Percentiles rank a stretch among this genome's conserved stretches.
Evolutionary conservation across 1,140 invertebrate genomes (phyloP).

Genomic region (Planococcus citri): DNA sequence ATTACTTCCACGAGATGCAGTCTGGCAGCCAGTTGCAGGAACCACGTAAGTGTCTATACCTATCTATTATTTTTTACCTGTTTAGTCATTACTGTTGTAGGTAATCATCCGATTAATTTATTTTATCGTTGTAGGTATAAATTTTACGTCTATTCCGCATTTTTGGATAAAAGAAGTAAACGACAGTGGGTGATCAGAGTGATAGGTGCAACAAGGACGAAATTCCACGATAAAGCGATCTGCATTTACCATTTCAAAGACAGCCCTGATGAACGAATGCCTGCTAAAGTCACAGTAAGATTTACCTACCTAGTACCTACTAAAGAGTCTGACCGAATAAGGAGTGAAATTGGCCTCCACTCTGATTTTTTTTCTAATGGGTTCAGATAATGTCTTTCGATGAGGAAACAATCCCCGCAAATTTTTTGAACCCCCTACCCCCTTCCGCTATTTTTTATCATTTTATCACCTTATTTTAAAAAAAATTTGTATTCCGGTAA

Average conservation of each 20-base stretch:
- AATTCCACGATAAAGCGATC: constrained; percentile 66
- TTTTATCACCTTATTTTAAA: too few species aligned
- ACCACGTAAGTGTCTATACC: background rate
- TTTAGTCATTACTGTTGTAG: too few species aligned
- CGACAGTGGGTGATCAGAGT: constrained; percentile 51
- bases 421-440: too few species aligned
- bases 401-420: too few species aligned
- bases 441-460: too few species aligned
- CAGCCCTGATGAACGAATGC: constrained; percentile 40
- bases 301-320: background rate
- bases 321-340: too few species aligned
- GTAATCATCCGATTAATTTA: too few species aligned
- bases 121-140: constrained; percentile 58
- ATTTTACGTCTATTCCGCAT: constrained; percentile 85
- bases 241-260: constrained; percentile 68
- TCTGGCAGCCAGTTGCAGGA: background rate
- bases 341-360: too few species aligned
- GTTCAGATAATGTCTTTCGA: too few species aligned
- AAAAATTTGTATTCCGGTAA: too few species aligned
- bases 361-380: too few species aligned
- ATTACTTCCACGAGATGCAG: background rate
- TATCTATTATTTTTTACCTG: background rate
- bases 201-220: constrained; percentile 75
- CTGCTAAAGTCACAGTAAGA: constrained; percentile 61
- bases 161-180: constrained; percentile 58